phyloP scores from a whole-genome alignment of 2,888 invertebrate species.

The Acleris cristana region DNA sequence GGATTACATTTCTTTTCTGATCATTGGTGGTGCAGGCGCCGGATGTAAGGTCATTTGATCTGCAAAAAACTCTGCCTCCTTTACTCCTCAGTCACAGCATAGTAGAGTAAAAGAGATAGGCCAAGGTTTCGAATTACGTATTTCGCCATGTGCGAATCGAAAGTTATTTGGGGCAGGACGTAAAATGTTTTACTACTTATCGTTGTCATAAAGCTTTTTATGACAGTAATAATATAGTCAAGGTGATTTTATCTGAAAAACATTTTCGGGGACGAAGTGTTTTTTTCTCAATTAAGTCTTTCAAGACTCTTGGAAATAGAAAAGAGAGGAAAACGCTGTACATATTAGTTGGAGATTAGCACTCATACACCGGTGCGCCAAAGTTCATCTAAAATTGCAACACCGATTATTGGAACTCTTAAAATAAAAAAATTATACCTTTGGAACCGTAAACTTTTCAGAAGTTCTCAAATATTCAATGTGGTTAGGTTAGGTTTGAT shows the following conservation, averaged over 20 bases:
- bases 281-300: neutral
- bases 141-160: slow-evolving; percentile 26
- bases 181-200: slow-evolving; percentile 16
- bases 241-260: slow-evolving; percentile 22
- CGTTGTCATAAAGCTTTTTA: slow-evolving; percentile 10
- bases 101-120: neutral
- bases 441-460: no score
- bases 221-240: slow-evolving; percentile 20
- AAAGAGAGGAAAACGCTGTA: no score
- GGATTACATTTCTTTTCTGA: neutral
- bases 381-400: no score
- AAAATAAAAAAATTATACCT: no score
- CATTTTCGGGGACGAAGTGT: neutral
- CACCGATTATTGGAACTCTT: no score
- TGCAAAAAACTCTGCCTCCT: neutral
- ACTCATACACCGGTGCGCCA: no score
- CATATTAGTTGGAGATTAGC: no score
- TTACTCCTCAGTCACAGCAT: neutral
- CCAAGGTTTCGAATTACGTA: neutral
- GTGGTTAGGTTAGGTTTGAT: no score
- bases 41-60: slow-evolving; percentile 29
- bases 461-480: no score
- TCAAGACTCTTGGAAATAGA: no score
- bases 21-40: neutral
- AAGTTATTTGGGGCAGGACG: slow-evolving; percentile 3